Conservation (phyloP, 1,140 invertebrate species). For the Lucilia sericata region DNA sequence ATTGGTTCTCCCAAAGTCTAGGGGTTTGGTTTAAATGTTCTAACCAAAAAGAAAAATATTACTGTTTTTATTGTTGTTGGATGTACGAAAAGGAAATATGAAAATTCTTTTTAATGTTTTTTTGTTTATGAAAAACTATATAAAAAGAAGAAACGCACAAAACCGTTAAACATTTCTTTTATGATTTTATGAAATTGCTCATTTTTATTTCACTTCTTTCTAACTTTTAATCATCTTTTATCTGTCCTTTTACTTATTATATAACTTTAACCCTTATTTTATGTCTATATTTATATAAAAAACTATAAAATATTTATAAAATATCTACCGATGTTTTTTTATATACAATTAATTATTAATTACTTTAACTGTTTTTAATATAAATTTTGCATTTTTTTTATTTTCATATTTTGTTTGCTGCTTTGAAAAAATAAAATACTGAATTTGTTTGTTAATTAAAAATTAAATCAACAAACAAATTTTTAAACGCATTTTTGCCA, state of each 20-base stretch:
- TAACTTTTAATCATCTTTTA: slow-evolving; percentile 34
- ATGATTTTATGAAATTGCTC: background rate
- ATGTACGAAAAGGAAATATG: background rate
- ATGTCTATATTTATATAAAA: slow-evolving; percentile 1
- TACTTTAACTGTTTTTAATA: no score
- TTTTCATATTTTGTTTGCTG: slow-evolving; percentile 46
- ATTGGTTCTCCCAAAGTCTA: slow-evolving; percentile 38
- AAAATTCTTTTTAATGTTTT: slow-evolving; percentile 43
- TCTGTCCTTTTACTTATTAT: slow-evolving; percentile 3
- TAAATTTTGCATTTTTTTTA: slow-evolving; percentile 47
- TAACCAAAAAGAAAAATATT: slow-evolving; percentile 1
- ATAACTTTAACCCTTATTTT: background rate
- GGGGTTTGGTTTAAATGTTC: slow-evolving; percentile 44
- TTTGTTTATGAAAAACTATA: background rate
- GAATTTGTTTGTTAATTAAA: slow-evolving; percentile 51
- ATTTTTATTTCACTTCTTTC: slow-evolving; percentile 27
- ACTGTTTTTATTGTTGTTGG: slow-evolving; percentile 42
- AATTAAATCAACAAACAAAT: background rate
- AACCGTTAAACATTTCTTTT: slow-evolving; percentile 25
- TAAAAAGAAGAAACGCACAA: background rate
- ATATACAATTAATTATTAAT: no score
- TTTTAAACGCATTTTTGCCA: background rate
- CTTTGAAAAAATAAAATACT: slow-evolving; percentile 13
- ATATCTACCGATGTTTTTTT: slow-evolving; percentile 63
- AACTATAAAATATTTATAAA: slow-evolving; percentile 54